A percentile compares a stretch with the other conserved stretches of the same genome.
Conservation (phyloP, 2,888 invertebrate genomes). For the Oegoconia quadripuncta region DNA sequence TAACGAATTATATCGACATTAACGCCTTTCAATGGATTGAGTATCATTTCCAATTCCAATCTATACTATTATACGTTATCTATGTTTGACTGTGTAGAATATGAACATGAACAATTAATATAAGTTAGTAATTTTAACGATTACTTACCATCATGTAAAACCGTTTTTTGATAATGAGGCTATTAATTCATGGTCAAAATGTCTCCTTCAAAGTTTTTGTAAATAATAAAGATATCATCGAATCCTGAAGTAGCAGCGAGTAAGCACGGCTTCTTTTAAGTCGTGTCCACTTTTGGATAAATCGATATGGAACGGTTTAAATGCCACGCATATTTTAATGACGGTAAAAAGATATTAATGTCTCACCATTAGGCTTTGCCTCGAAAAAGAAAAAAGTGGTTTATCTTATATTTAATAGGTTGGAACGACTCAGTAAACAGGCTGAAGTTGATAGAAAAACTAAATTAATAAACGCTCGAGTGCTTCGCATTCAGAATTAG, state of each 20-base stretch:
- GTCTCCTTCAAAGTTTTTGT: not conserved
- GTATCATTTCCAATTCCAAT: conserved; percentile 27
- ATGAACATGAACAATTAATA: not conserved
- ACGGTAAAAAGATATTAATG: conserved; percentile 46
- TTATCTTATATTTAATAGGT: conserved; percentile 41
- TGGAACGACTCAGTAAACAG: conserved; percentile 36
- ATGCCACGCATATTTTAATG: conserved; percentile 50
- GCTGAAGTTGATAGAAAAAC: conserved; percentile 36
- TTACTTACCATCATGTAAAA: too few species aligned
- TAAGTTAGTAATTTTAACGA: too few species aligned
- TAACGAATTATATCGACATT: conserved; percentile 57
- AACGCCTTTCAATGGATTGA: conserved; percentile 48
- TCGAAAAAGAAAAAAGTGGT: conserved; percentile 34
- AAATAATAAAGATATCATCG: conserved; percentile 17
- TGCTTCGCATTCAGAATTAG: conserved; percentile 39
- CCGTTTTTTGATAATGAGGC: not conserved
- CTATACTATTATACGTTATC: conserved; percentile 1
- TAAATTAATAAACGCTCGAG: conserved; percentile 40
- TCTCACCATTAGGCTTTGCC: conserved; percentile 40
- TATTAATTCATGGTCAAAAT: not conserved
- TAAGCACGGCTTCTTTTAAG: conserved; percentile 37
- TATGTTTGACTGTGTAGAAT: not conserved
- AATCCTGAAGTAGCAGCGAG: conserved; percentile 23
- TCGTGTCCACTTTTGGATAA: conserved; percentile 33
- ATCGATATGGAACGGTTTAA: conserved; percentile 29